Percentiles rank a stretch among this genome's conserved stretches.
Conservation (phyloP, 2,113 vertebrate genomes). For the Carassius gibelio region DNA sequence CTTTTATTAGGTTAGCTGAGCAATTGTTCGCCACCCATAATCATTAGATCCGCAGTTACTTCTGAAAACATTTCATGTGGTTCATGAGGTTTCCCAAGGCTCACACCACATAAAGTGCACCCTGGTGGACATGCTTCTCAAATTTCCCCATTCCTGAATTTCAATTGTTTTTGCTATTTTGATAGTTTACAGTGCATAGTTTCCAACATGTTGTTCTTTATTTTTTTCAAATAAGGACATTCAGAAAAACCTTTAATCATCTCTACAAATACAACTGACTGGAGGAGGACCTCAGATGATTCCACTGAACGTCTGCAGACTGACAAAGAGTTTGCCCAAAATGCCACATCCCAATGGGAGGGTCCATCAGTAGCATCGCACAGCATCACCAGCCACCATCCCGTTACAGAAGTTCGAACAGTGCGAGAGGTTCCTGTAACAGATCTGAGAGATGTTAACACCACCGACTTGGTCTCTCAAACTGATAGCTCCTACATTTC, state of each 20-base stretch:
- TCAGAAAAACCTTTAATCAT: slow-evolving; percentile 17
- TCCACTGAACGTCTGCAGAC: slow-evolving; percentile 62
- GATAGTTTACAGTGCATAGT: not conserved
- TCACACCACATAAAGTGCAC: slow-evolving; percentile 42
- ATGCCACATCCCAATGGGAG: slow-evolving; percentile 56
- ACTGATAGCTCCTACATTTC: slow-evolving; percentile 79
- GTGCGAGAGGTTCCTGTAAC: slow-evolving; percentile 56
- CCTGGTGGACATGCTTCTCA: slow-evolving; percentile 57
- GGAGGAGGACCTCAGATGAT: slow-evolving; percentile 36
- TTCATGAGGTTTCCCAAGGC: slow-evolving; percentile 23
- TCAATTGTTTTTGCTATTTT: not conserved
- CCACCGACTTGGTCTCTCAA: slow-evolving; percentile 66
- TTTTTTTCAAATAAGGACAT: slow-evolving; percentile 56
- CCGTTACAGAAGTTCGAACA: slow-evolving; percentile 44
- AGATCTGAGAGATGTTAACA: slow-evolving; percentile 57
- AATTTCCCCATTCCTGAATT: not conserved
- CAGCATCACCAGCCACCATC: slow-evolving; percentile 34
- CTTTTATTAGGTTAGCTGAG: slow-evolving; percentile 68
- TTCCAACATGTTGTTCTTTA: not conserved
- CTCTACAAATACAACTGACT: slow-evolving; percentile 59
- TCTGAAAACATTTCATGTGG: slow-evolving; percentile 74
- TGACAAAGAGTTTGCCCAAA: slow-evolving; percentile 60
- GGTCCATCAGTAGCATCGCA: slow-evolving; percentile 64
- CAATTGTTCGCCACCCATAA: slow-evolving; percentile 86
- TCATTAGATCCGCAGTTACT: slow-evolving; percentile 81